Conservation (phyloP, 2,888 invertebrate genomes). For the Drosophila histrio region DNA sequence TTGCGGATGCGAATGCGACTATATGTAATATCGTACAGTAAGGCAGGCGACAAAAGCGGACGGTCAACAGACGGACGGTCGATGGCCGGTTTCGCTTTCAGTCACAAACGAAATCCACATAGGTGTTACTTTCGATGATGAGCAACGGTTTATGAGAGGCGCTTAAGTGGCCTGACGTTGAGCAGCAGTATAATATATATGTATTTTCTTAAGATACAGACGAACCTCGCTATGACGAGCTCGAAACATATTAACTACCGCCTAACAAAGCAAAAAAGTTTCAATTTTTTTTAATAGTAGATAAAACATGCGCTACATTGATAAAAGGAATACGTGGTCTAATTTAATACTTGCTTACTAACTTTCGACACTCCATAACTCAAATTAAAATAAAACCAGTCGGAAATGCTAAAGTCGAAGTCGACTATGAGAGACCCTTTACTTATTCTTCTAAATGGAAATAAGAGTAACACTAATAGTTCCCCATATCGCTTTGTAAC, state of each 20-base stretch:
- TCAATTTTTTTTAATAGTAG: neutral
- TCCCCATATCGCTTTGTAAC: too few species aligned
- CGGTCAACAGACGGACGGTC: neutral
- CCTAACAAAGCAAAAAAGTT: neutral
- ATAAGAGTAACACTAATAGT: too few species aligned
- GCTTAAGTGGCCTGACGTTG: conserved; percentile 7
- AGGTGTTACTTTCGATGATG: conserved; percentile 29
- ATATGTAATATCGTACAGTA: conserved; percentile 2
- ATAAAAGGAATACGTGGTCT: too few species aligned
- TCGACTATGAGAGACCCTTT: too few species aligned
- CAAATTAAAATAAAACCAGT: too few species aligned
- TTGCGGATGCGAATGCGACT: conserved; percentile 5
- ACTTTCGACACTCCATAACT: too few species aligned
- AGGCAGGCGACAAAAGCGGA: conserved; percentile 6
- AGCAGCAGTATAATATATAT: neutral
- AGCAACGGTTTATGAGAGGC: conserved; percentile 26
- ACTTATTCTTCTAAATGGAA: too few species aligned
- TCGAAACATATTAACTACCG: neutral
- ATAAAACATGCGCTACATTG: too few species aligned
- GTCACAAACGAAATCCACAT: conserved; percentile 19
- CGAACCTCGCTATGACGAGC: neutral
- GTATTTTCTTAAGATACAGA: neutral
- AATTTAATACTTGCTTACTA: too few species aligned
- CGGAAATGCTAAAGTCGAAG: too few species aligned
- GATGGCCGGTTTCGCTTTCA: conserved; percentile 27